Evolutionary conservation across 2,888 invertebrate species (phyloP), one percentile per base, ranked within the genome.

Genomic region (Spodoptera exigua): DNA sequence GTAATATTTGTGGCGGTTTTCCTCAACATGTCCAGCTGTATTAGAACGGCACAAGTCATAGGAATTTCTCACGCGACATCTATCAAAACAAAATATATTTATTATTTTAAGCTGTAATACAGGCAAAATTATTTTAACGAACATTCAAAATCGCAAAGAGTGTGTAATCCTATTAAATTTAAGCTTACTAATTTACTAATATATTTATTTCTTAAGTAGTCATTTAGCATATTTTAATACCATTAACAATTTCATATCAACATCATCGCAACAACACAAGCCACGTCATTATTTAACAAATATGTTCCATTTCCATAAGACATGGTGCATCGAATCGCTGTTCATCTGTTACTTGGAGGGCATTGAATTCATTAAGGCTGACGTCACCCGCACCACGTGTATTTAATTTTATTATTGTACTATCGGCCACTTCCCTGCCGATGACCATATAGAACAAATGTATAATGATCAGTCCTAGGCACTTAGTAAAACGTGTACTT

Each of bases 351-450:
- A n/a, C 13, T 52, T 54, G 41, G 45, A 44, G 14, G 37, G 18
- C 53, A 45, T 39, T 32, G 47, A 57, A 63, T 62, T 65, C 36
- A 64, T 62, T 39, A 48, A 36, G 56, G 17, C 32, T 72, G 60
- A 73, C 79, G 78, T 81, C 79, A 82, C 67, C 27, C 58, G 48
- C 27, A 60, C 60, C 67, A 75, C 78, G 78, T 74, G 77, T 77
- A 66, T 56, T 74, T 70, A 70, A 67, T 74, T 72, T 70, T 70
- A 79, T 70, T 70, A 79, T 72, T 69, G 70, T 60, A 54, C 67
- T 76, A 74, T 76, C 69, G 67, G 65, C 61, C 70, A 76, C 79
- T 81, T 83, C 81, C 83, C 78, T 65, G 52, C 48, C 61, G 57
- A 55, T 58, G 39, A 61, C 64, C 56, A 60, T 67, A 51, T 62